phyloP scores from a whole-genome alignment of 2,797 vertebrate genomes.

The Threskiornis aethiopicus region DNA sequence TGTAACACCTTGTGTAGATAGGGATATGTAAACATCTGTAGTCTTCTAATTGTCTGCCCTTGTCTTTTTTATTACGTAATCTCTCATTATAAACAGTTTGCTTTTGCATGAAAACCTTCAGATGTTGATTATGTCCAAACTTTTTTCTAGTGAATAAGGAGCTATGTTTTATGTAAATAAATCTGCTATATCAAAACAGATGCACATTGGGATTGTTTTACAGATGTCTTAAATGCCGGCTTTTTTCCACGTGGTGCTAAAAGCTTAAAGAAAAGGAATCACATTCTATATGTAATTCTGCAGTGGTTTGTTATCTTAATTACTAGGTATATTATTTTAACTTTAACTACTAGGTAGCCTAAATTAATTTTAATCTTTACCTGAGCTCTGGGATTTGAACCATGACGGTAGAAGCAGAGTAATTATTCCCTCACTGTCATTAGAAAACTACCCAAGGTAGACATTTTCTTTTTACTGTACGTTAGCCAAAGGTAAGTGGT shows the following conservation, averaged over 20 bases:
- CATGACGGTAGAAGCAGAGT: background rate
- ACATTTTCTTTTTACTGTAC: conserved; percentile 59
- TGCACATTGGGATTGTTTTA: background rate
- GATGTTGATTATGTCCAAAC: background rate
- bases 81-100: background rate
- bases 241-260: background rate
- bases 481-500: conserved; percentile 56
- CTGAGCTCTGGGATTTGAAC: conserved; percentile 35
- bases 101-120: background rate
- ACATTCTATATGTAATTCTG: background rate
- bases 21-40: background rate
- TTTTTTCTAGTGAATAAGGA: background rate
- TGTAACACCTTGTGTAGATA: background rate
- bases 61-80: background rate
- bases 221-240: background rate
- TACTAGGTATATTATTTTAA: conserved; percentile 16
- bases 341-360: background rate
- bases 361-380: conserved; percentile 26
- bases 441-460: conserved; percentile 44
- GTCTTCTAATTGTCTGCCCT: background rate
- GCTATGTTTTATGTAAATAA: background rate
- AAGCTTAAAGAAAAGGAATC: background rate
- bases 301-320: background rate
- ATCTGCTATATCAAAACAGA: background rate
- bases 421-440: conserved; percentile 20